Percentiles rank a stretch among this genome's conserved stretches.
phyloP scores from a whole-genome alignment of 1,140 invertebrate species.

The Scaptodrosophila lebanonensis region DNA sequence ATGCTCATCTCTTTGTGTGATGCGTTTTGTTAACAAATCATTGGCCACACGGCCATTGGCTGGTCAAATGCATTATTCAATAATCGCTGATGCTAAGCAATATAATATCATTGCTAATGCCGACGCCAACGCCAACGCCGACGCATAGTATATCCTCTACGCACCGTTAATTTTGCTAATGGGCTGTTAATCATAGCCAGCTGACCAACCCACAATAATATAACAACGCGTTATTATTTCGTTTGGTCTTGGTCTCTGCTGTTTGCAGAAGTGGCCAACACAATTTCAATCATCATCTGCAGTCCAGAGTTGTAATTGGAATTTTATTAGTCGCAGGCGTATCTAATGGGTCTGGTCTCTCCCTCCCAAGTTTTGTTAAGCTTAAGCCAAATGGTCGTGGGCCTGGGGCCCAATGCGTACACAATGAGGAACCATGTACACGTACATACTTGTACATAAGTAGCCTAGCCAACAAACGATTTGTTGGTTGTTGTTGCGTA shows the following conservation, averaged over 20 bases:
- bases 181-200: too few relatives aligned
- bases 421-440: too few relatives aligned
- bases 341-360: conserved; percentile 36
- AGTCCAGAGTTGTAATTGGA: conserved; percentile 34
- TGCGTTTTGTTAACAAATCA: conserved; percentile 66
- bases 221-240: too few relatives aligned
- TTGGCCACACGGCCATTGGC: conserved; percentile 18
- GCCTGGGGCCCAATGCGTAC: too few relatives aligned
- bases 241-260: too few relatives aligned
- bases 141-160: conserved; percentile 39
- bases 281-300: conserved; percentile 46
- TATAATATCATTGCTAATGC: conserved; percentile 23
- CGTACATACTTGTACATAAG: too few relatives aligned
- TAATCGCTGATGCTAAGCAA: too few relatives aligned
- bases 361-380: conserved; percentile 33
- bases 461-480: too few relatives aligned
- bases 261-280: too few relatives aligned
- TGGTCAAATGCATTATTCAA: conserved; percentile 60
- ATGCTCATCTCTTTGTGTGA: conserved; percentile 24
- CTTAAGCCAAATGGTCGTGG: too few relatives aligned
- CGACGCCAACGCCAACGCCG: too few relatives aligned
- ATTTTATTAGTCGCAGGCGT: conserved; percentile 18
- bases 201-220: neutral
- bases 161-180: conserved; percentile 47
- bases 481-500: too few relatives aligned